These are phyloP conservation scores for Cisticola juncidis DNA, from an alignment of 2,113 vertebrate genomes.

Conservation along the genomic window DNA sequence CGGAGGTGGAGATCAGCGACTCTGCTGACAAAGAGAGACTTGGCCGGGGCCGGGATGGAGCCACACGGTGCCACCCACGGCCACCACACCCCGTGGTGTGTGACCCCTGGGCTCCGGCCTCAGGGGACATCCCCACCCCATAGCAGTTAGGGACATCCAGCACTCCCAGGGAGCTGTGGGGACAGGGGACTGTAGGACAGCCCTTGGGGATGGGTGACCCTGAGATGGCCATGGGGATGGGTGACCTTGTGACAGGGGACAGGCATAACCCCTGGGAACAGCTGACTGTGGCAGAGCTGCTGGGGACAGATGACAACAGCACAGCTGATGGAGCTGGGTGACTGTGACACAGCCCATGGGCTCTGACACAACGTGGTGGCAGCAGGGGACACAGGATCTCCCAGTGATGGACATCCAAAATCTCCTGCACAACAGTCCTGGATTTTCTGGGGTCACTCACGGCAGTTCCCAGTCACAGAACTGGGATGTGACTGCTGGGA, in stretches of 20 bases:
- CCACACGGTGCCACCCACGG: rapidly evolving
- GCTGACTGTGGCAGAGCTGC: neutral
- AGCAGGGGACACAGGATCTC: neutral
- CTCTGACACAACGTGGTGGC: neutral
- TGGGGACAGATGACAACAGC: neutral
- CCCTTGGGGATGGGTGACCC: rapidly evolving
- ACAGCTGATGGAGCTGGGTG: neutral
- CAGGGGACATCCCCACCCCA: rapidly evolving
- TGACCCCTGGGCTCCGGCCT: rapidly evolving
- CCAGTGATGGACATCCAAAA: neutral
- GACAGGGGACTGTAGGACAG: rapidly evolving
- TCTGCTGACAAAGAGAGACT: constrained; percentile 41
- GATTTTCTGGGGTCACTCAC: rapidly evolving
- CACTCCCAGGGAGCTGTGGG: neutral
- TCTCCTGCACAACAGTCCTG: rapidly evolving
- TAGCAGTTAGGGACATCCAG: neutral
- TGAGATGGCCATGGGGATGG: neutral
- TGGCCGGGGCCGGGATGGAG: neutral
- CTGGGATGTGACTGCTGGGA: rapidly evolving
- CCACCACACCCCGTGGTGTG: rapidly evolving
- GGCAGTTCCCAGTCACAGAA: neutral
- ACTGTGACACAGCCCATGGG: neutral
- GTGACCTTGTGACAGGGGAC: neutral
- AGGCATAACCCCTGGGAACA: neutral
- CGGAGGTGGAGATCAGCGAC: constrained; percentile 73